These are phyloP conservation scores for Heliconius melpomene DNA, from an alignment of 1,140 invertebrate genomes.

Conservation along the genomic window DNA sequence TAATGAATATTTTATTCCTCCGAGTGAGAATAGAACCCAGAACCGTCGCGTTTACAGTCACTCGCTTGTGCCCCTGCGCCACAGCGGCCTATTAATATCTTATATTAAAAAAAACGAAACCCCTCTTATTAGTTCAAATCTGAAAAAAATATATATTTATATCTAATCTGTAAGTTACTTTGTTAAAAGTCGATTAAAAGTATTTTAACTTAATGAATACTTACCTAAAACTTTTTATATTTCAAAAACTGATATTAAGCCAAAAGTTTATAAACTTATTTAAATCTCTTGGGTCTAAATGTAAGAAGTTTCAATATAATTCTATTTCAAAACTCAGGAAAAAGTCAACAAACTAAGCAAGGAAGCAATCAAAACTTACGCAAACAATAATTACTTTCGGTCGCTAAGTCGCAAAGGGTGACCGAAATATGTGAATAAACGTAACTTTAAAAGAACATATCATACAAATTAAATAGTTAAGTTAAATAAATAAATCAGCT, in stretches of 20 bases:
- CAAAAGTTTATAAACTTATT: constrained; percentile 57
- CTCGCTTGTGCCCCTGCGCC: no score
- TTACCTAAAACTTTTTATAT: constrained; percentile 3
- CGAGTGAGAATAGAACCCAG: no score
- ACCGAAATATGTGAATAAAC: neutral
- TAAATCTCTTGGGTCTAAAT: constrained; percentile 66
- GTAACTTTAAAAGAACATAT: neutral
- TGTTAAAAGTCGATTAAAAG: constrained; percentile 7
- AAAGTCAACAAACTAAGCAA: constrained; percentile 29
- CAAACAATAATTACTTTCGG: constrained; percentile 22
- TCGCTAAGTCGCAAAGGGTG: constrained; percentile 8
- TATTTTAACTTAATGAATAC: neutral
- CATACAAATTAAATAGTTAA: neutral
- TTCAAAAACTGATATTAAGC: constrained; percentile 4
- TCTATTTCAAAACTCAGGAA: constrained; percentile 51
- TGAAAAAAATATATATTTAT: no score
- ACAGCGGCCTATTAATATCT: no score
- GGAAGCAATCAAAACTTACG: constrained; percentile 25
- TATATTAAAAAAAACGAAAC: no score
- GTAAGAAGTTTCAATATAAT: constrained; percentile 73
- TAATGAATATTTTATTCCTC: no score
- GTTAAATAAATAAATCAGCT: no score
- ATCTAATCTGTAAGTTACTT: neutral
- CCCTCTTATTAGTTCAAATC: no score
- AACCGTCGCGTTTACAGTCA: no score